phyloP scores from a whole-genome alignment of 2,113 vertebrate species.

The Clarias magur region DNA sequence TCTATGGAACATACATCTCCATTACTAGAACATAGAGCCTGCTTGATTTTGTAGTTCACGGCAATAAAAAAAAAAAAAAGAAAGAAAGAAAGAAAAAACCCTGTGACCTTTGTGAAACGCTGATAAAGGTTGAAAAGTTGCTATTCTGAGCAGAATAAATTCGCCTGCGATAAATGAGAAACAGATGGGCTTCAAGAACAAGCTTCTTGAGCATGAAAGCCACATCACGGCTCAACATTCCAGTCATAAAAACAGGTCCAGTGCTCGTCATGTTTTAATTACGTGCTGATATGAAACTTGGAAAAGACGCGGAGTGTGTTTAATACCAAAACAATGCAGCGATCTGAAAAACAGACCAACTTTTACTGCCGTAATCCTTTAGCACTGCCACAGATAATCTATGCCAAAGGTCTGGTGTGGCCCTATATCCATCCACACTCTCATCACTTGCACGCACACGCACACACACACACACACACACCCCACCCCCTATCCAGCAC shows the following conservation, averaged over 20 bases:
- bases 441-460: not conserved
- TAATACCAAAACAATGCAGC: slow-evolving; percentile 25
- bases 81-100: not conserved
- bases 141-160: slow-evolving; percentile 10
- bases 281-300: slow-evolving; percentile 36
- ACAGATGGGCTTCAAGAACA: slow-evolving; percentile 20
- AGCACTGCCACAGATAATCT: slow-evolving; percentile 25
- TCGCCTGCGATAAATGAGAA: slow-evolving; percentile 23
- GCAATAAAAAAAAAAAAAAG: not conserved
- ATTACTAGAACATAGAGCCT: not conserved
- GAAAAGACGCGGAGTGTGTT: not conserved
- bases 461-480: slow-evolving; percentile 40
- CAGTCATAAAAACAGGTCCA: slow-evolving; percentile 24
- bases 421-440: slow-evolving; percentile 17
- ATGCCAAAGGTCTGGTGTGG: slow-evolving; percentile 26
- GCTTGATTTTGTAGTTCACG: not conserved
- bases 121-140: slow-evolving; percentile 5
- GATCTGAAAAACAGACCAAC: slow-evolving; percentile 19
- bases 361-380: slow-evolving; percentile 20
- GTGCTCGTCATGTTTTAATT: slow-evolving; percentile 32
- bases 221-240: slow-evolving; percentile 33
- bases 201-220: not conserved
- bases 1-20: not conserved
- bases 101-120: not conserved
- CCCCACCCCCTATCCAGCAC: slow-evolving; percentile 25